Evolutionary conservation across 2,113 vertebrate species (phyloP), one percentile per base, ranked within the genome.

Genomic region (Leptocoma aspasia): DNA sequence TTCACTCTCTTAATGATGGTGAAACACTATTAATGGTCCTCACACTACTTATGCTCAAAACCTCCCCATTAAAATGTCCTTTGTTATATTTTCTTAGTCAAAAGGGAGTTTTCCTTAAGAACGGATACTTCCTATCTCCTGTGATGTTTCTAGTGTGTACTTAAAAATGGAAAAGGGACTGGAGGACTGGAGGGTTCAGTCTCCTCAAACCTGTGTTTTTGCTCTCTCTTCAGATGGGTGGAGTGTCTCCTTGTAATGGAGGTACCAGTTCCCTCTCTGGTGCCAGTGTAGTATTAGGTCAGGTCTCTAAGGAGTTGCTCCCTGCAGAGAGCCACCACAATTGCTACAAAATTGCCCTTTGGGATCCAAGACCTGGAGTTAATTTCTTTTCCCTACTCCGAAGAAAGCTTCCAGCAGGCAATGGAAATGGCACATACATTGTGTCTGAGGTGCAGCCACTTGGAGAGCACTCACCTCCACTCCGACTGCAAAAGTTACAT

Each of bases 361-460:
- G 42, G 45, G 12, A 88, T 50, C 66, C 57, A 42, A 54, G 37
- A 49, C 20, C 11, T 19, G 26, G 11, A 88, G 20, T 1, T 69
- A 44, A 30, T 41, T 78, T 82, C 12, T 70, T 65, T 53, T 69
- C 39, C 41, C 35, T 52, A 7, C 16, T 23, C 17, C n/a, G 37
- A 65, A 45, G 64, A 39, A 60, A 60, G 37, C 53, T 79, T 76
- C 45, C 21, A 56, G 49, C 20, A 33, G 82, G 66, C 37, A n/a
- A 47, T 20, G 33, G 44, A 57, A 68, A 12, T 1, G 2, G 31
- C 4, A 9, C 8, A 56, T 10, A 7, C 2, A 11, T 15, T 2
- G 1, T 8, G 22, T n/a, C 30, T 52, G 44, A 75, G 56, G 17
- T 39, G 42, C 35, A 21, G 45, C 59, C 78, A 20, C 39, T 52